Conservation (phyloP, 2,113 vertebrate species). For the Sapayoa aenigma region DNA sequence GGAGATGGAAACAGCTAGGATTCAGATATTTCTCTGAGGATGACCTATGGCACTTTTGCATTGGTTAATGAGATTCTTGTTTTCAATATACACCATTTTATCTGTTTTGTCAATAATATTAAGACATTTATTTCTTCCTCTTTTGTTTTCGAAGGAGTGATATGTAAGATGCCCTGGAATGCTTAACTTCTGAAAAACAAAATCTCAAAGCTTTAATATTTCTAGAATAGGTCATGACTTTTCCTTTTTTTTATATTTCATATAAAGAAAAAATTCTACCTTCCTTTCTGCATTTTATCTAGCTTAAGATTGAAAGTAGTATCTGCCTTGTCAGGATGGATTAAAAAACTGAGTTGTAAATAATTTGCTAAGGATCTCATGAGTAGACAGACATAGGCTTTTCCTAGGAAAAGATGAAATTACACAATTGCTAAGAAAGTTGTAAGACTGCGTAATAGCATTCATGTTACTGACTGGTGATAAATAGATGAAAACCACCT, state of each 20-base stretch:
- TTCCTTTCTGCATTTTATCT: not conserved
- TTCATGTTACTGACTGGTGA: rapidly evolving
- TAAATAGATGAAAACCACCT: not conserved
- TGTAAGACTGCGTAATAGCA: not conserved
- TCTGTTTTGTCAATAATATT: not conserved
- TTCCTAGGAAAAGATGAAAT: not conserved
- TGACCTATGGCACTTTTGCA: not conserved
- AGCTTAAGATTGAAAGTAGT: not conserved
- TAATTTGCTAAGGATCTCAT: not conserved
- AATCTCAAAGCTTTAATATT: not conserved
- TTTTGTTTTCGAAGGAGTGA: not conserved
- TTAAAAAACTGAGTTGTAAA: not conserved
- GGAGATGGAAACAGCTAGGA: not conserved
- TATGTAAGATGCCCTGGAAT: not conserved
- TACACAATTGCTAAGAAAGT: not conserved
- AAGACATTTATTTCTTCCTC: not conserved
- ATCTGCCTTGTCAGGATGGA: not conserved
- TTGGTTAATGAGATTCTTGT: not conserved
- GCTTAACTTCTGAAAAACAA: not conserved
- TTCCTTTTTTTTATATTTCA: not conserved
- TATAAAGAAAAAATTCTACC: not conserved
- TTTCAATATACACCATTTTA: not conserved
- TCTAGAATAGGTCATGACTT: not conserved
- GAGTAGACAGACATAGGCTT: not conserved
- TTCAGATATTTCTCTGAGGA: not conserved